These are phyloP conservation scores for Cavia porcellus DNA, from an alignment of 2,113 vertebrate species.

Conservation along the genomic window DNA sequence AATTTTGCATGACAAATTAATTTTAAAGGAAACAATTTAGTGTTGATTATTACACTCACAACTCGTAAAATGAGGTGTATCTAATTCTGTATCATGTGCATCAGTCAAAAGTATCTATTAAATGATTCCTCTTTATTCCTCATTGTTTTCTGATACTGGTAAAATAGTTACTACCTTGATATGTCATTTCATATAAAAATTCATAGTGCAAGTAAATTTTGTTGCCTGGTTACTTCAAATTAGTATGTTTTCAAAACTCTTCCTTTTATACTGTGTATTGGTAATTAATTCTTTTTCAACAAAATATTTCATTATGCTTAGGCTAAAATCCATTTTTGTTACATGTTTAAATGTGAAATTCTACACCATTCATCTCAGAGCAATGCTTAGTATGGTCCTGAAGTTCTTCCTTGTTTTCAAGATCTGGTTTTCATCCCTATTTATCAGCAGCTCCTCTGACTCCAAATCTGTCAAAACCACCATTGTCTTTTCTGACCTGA, in stretches of 20 bases:
- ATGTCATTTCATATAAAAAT: background rate
- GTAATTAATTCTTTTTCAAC: background rate
- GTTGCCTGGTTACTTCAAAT: background rate
- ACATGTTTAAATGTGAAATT: background rate
- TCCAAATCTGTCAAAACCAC: background rate
- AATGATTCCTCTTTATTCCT: background rate
- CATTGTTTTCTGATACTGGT: background rate
- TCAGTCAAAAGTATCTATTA: background rate
- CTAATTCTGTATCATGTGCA: background rate
- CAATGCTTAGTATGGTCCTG: background rate
- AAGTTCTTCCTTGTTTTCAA: background rate
- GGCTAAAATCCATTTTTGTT: background rate
- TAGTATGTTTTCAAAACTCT: background rate
- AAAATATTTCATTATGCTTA: background rate
- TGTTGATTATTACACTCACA: background rate
- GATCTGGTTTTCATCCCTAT: background rate
- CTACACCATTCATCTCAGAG: background rate
- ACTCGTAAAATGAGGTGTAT: background rate
- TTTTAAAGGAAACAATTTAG: background rate
- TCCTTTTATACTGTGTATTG: background rate
- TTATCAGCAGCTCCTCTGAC: background rate
- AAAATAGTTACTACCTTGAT: background rate
- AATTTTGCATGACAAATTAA: background rate
- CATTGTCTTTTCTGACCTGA: background rate
- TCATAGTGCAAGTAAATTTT: background rate